Base-by-base conservation (phyloP, 2,888 invertebrate species). In the Oegoconia quadripuncta region DNA sequence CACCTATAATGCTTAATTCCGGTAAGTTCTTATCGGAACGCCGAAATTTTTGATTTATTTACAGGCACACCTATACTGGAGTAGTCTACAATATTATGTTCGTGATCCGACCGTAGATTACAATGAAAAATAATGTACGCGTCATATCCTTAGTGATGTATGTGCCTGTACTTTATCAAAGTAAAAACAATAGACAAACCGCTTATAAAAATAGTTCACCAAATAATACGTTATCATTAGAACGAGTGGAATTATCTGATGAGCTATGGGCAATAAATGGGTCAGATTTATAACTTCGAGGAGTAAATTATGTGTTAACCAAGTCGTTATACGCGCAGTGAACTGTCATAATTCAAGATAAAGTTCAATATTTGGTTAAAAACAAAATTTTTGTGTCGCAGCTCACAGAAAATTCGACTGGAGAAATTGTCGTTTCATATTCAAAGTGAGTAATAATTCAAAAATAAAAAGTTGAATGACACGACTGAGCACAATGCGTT, bases 221-320 rank as follows among this genome's bases (percentile, higher is more conserved):
- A 30, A 30, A 37, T 28, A 31, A 30, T 23, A 36, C 20, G 16
- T 39, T 45, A 45, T 45, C 45, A 27, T 23, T 34, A 22, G 31
- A 79, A 80, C 80, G 81, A 79, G 74, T 74, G 66, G 55, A 65
- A 70, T 80, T 84, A 84, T 84, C 83, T 62, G 57, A 67, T 71
- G 63, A 61, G 59, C 56, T 67, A 55, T 50, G 64, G 50, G 64
- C 60, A 75, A 79, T 84, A 81, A 84, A 83, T 81, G 74, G 81
- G 75, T 79, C 82, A 75, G 56, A 73, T 74, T 78, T 74, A 79
- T 75, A 74, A 66, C 66, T 67, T 64, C 55, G 61, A 58, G 52
- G 57, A 59, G 53, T 60, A 58, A 66, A 64, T 74, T 70, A 78
- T 76, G 77, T 77, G 71, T 59, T 61, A 48, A 50, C 55, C 48